Percentiles rank a stretch among this genome's conserved stretches.
These are phyloP conservation scores for Agrotis puta DNA, from an alignment of 2,888 invertebrate species.

Conservation along the genomic window DNA sequence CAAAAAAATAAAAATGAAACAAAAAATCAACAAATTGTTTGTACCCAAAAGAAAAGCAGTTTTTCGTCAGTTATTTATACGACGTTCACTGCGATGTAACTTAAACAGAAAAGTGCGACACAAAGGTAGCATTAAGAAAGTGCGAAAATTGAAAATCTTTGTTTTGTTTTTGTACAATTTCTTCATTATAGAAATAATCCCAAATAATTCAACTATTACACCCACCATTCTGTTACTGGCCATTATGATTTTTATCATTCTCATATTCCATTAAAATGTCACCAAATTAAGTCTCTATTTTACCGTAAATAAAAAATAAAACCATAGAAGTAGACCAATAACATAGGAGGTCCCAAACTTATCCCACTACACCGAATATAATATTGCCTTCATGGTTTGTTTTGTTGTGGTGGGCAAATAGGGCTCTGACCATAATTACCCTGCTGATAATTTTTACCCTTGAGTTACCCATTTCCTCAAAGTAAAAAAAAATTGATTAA, in stretches of 20 bases:
- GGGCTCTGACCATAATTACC: constrained; percentile 5
- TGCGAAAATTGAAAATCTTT: constrained; percentile 54
- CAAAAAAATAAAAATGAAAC: constrained; percentile 19
- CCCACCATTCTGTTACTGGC: constrained; percentile 72
- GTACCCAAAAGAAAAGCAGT: constrained; percentile 20
- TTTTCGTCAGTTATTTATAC: constrained; percentile 13
- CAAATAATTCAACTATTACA: constrained; percentile 63
- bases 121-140: constrained; percentile 68
- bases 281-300: constrained; percentile 37
- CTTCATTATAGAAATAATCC: constrained; percentile 60
- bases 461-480: neutral
- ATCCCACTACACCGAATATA: constrained; percentile 87
- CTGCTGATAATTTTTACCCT: constrained; percentile 1
- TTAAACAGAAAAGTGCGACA: constrained; percentile 55
- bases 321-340: constrained; percentile 75
- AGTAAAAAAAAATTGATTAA: neutral
- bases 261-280: constrained; percentile 51
- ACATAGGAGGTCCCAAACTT: constrained; percentile 78
- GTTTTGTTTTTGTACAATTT: constrained; percentile 52
- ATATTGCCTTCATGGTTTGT: constrained; percentile 64
- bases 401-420: constrained; percentile 60
- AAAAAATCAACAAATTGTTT: constrained; percentile 1
- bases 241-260: constrained; percentile 64
- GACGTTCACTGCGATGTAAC: constrained; percentile 27
- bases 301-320: constrained; percentile 63